Base-by-base conservation (phyloP, 2,888 invertebrate genomes). In the Eupithecia exiguata region DNA sequence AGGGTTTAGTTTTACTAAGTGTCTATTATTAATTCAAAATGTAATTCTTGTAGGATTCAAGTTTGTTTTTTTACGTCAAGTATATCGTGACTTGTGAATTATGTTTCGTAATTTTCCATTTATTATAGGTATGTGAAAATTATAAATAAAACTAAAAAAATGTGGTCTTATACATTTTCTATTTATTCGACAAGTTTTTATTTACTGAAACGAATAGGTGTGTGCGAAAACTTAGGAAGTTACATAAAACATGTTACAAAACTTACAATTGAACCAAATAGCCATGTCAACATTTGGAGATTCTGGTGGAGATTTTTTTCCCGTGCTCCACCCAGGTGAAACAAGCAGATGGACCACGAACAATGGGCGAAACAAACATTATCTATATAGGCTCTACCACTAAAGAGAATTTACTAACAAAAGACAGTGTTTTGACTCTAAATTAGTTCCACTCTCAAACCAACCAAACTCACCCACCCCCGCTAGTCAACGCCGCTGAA, bases 401-500 rank as follows among this genome's bases (percentile, higher is more conserved):
- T 5, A 16, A 16, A 46, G 6, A 46, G 1, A 43, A 43, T 46
- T 14, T 18, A 18, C 5, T 16, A 16, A 14, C 16, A 16, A 5
- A 3, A 43, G 43, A 43, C 43, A 43, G 12, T 43, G 14, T 3
- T 43, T 43, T 43, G 4, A 43, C 16, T n/a, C n/a, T 49, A 6
- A n/a, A 49, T 40, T 7, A 1, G 46, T 46, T 46, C 16, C 16
- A 43, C 5, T 6, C 7, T 7, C 7, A 53, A 53, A 53, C n/a
- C 12, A 21, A 58, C 25, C 58, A 25, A 25, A 53, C 21, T 79
- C 84, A 18, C 16, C 25, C 10, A 5, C 66, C 10, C 0, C 1
- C n/a, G 0, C 73, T 75, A 82, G 84, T 80, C 68, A 49, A 10
- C 38, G 40, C 66, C 40, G 25, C 70, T 12, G 35, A 74, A 77